Percentiles rank a stretch among this genome's conserved stretches.
phyloP scores from a whole-genome alignment of 2,888 invertebrate genomes.

The Gonocerus acuteangulatus region DNA sequence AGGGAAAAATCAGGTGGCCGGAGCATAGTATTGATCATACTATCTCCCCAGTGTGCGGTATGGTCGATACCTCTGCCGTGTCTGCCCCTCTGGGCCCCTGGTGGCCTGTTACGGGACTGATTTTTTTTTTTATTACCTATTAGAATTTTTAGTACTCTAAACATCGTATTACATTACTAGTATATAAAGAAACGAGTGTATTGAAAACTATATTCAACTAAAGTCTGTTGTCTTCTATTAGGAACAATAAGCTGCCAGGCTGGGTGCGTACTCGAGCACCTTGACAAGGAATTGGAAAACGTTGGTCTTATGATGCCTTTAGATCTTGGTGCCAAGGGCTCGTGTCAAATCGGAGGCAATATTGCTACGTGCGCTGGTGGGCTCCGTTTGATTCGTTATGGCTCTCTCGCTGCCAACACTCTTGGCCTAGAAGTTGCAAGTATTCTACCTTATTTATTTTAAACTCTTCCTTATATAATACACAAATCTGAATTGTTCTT shows the following conservation, averaged over 20 bases:
- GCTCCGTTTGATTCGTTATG: slow-evolving; percentile 84
- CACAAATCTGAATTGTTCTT: neutral
- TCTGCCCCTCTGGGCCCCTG: no score
- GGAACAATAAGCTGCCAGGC: slow-evolving; percentile 77
- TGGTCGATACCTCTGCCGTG: no score
- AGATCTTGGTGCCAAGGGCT: slow-evolving; percentile 93
- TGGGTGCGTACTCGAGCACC: slow-evolving; percentile 84
- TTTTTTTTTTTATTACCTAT: no score
- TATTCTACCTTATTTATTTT: no score
- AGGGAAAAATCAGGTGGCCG: no score
- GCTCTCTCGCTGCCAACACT: slow-evolving; percentile 85
- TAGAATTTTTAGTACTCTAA: no score
- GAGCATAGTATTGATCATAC: no score
- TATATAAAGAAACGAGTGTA: no score
- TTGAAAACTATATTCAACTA: no score
- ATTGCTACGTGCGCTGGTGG: slow-evolving; percentile 96
- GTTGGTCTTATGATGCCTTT: slow-evolving; percentile 84
- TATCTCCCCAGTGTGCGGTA: no score
- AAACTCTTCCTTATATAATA: neutral
- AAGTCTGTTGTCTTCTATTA: slow-evolving; percentile 10
- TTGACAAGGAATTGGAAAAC: slow-evolving; percentile 67
- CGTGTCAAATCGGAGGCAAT: slow-evolving; percentile 93
- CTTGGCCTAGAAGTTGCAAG: slow-evolving; percentile 78
- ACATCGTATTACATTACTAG: no score
- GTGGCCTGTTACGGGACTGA: no score